Evolutionary conservation across 2,113 vertebrate species (phyloP).

Genomic region (Baryphthengus martii): DNA sequence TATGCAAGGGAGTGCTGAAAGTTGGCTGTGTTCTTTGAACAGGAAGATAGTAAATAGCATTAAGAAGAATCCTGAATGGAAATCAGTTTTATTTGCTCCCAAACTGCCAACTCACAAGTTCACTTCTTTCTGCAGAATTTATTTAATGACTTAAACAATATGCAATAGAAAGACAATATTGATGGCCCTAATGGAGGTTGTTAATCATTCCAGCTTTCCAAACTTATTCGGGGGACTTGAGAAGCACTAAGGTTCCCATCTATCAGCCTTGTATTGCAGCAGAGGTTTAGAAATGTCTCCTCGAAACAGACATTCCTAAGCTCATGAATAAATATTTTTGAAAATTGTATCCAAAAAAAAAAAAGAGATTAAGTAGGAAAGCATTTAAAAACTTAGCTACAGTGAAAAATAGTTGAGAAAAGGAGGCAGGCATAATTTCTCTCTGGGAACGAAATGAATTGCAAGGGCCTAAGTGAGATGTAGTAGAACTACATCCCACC

Average conservation of each 20-base stretch:
- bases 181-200: neutral
- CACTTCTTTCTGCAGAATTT: neutral
- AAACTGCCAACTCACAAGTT: neutral
- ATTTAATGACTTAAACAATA: slow-evolving; percentile 17
- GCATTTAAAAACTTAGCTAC: neutral
- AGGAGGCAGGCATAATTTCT: neutral
- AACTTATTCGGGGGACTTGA: neutral
- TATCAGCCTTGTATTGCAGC: neutral
- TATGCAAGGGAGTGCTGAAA: neutral
- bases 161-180: neutral
- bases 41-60: neutral
- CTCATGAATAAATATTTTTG: neutral
- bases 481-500: neutral
- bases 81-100: neutral
- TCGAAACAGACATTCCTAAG: neutral
- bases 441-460: neutral
- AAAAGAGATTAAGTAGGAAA: neutral
- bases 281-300: neutral
- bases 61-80: neutral
- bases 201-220: neutral
- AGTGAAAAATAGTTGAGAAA: neutral
- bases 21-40: neutral
- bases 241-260: neutral
- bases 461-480: neutral
- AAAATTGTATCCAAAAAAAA: neutral